phyloP scores from a whole-genome alignment of 2,113 vertebrate species.

The Bubalus kerabau region DNA sequence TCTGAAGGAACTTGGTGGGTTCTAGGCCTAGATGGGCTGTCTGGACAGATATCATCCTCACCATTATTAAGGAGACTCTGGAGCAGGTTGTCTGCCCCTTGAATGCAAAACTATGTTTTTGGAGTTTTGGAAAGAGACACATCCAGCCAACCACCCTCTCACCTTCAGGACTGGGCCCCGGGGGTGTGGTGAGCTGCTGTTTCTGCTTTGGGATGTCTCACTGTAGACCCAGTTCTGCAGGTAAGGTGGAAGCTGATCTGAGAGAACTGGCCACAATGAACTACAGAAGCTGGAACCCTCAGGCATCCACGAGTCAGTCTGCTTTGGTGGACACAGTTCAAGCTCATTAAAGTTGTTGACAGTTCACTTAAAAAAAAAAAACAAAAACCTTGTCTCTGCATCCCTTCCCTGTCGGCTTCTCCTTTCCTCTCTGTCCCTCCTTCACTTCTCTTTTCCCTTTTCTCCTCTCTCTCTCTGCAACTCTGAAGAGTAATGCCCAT shows the following conservation, averaged over 20 bases:
- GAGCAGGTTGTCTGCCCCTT: neutral
- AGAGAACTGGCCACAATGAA: neutral
- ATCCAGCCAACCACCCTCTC: neutral
- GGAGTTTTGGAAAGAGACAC: neutral
- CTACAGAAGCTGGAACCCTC: neutral
- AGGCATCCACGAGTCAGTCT: neutral
- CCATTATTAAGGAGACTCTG: neutral
- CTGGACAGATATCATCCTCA: neutral
- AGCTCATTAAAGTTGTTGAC: slow-evolving; percentile 21
- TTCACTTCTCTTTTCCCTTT: no score
- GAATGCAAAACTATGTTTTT: neutral
- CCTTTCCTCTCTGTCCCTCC: neutral
- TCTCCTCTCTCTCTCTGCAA: no score
- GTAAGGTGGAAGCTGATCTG: neutral
- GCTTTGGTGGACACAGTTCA: neutral
- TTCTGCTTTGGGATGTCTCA: neutral
- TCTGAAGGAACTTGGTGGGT: neutral
- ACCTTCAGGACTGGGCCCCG: neutral
- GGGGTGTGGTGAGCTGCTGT: neutral
- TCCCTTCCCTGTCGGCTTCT: neutral
- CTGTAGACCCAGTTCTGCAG: neutral
- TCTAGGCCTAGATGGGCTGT: neutral
- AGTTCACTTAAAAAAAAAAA: neutral
- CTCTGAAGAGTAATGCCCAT: neutral
- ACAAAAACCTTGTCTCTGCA: neutral